Evolutionary conservation across 2,797 vertebrate species (phyloP), one percentile per base, ranked within the genome.

Genomic region (Pitangus sulphuratus): DNA sequence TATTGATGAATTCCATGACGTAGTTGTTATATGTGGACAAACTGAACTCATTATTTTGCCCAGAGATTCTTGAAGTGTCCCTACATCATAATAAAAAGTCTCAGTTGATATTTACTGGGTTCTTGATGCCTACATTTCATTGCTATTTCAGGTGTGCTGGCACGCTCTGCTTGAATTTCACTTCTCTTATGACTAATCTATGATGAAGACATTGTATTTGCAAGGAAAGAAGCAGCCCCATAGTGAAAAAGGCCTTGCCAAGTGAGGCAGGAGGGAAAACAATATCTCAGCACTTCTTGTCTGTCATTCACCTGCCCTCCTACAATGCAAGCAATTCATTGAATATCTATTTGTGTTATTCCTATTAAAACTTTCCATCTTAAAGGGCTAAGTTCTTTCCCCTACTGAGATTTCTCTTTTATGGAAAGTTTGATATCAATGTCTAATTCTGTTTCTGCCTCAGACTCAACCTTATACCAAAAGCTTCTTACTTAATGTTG

Each of bases 141-240:
- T 96, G 89, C 62, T 96, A 37, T 96, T 95, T 95, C 94, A 96
- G 91, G 93, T 92, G 87, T 91, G 83, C 47, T 95, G 92, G 70
- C 92, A 91, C n/a, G 56, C 37, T 58, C 30, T 72, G n/a, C 70
- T 45, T 0, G 6, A n/a, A 80, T 83, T 79, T 84, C 30, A 25
- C 33, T 66, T 93, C 56, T 88, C 35, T 84, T 90, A 84, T 93
- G 95, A 96, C 87, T 96, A 93, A 96, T 87, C 70, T 80, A 6
- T 84, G 84, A 90, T 92, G 72, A 95, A 93, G 60, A 68, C 12
- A 4, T 74, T 87, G 31, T 84, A 75, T 95, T 90, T 91, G 76
- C 70, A 91, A 87, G 74, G 40, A 70, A 15, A 65, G 28, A 82
- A 88, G 50, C 66, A 95, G n/a, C 28, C 75, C 50, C 39, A 26